Percentiles rank a stretch among this genome's conserved stretches.
Evolutionary conservation across 2,113 vertebrate species (phyloP).

Genomic region (Paramormyrops kingsleyae): DNA sequence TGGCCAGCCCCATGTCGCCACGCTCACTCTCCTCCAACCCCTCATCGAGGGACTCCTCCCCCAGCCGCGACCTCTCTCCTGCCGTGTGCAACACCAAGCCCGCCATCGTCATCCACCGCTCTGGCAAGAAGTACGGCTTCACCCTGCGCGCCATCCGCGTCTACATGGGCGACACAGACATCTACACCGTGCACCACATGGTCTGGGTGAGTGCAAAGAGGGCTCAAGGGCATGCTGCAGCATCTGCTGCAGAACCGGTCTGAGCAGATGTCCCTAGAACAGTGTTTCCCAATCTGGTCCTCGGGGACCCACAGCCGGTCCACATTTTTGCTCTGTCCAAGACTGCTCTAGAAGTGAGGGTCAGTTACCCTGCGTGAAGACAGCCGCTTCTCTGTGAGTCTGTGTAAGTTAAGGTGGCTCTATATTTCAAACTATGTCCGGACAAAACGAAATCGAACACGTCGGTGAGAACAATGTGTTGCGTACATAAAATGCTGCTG

Average conservation of each 20-base stretch:
- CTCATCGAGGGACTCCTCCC: constrained; percentile 93
- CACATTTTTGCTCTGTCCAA: not conserved
- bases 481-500: not conserved
- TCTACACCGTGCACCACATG: constrained; percentile 97
- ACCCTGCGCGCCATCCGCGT: constrained; percentile 91
- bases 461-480: not conserved
- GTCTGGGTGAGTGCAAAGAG: constrained; percentile 77
- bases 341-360: not conserved
- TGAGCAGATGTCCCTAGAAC: not conserved
- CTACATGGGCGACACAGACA: constrained; percentile 92
- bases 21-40: constrained; percentile 94
- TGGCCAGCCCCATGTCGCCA: constrained; percentile 97
- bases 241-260: not conserved
- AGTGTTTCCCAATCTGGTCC: not conserved
- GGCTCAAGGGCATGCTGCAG: no score
- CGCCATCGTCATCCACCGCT: constrained; percentile 84
- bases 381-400: not conserved
- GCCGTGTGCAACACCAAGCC: constrained; percentile 72
- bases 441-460: not conserved
- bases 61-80: constrained; percentile 86
- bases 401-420: not conserved
- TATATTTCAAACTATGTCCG: not conserved
- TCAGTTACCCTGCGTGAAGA: not conserved
- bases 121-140: constrained; percentile 96
- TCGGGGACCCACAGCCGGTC: not conserved